Evolutionary conservation across 2,113 vertebrate genomes (phyloP), one percentile per base, ranked within the genome.

Genomic region (Pygoscelis adeliae): DNA sequence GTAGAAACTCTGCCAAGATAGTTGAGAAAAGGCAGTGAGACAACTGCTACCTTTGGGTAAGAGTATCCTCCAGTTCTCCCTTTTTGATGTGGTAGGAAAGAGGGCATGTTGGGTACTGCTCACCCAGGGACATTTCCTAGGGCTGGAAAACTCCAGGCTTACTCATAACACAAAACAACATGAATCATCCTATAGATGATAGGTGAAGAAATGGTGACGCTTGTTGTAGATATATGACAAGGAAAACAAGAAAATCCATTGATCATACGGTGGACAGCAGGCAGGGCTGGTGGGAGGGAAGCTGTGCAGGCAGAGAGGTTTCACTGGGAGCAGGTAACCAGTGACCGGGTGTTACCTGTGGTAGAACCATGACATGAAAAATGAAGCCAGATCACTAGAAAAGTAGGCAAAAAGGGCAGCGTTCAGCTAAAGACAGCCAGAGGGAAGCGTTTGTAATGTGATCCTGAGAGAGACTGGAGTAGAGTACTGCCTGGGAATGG

Each of bases 31-130:
- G 6, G 20, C 20, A 18, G 17, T 40, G 32, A 79, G 15, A 83
- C 18, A 13, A 34, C 46, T 87, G 49, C n/a, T 81, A 5, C 30
- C 21, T 42, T 34, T 83, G 66, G 13, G 49, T 62, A 71, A 50
- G 38, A 30, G 26, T n/a, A 13, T 32, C 22, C 16, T 63, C 26
- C 32, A 36, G 21, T 52, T 52, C 13, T 81, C 16, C 27, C 16
- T 66, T 79, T 87, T 19, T n/a, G 25, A 21, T n/a, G 52, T 47
- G 42, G 12, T 36, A 81, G 44, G 50, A 79, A 63, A 81, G 25
- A 44, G 10, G 3, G 4, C 0, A 0, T 22, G 7, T 29, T 53
- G 4, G 23, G 18, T 34, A 63, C 44, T 76, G 46, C 25, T 79
- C 36, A 29, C 21, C 7, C 29, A 40, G 36, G 18, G n/a, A 69